A percentile compares a stretch with the other conserved stretches of the same genome.
phyloP scores from a whole-genome alignment of 2,888 invertebrate species.

The Sycophila texana region DNA sequence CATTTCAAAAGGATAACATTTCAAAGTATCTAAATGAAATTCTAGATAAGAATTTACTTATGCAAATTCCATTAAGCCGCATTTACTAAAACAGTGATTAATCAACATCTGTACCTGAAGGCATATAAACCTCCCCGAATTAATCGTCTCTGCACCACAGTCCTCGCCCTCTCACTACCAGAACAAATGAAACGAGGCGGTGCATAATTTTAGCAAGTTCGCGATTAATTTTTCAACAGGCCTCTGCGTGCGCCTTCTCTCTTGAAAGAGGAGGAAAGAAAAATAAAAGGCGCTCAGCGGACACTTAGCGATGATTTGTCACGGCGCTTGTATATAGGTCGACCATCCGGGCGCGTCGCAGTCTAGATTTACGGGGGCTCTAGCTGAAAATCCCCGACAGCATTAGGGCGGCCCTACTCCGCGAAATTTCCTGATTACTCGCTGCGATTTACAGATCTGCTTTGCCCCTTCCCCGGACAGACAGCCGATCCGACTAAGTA shows the following conservation, averaged over 20 bases:
- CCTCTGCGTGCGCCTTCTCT: not conserved
- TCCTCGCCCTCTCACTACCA: too few species aligned
- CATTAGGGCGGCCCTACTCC: slow-evolving; percentile 51
- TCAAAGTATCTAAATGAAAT: too few species aligned
- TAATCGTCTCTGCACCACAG: too few species aligned
- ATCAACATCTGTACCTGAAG: too few species aligned
- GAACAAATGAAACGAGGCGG: not conserved
- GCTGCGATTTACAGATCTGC: slow-evolving; percentile 53
- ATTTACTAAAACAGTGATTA: too few species aligned
- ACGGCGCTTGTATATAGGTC: not conserved
- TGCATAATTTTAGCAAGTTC: slow-evolving; percentile 2
- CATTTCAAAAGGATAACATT: too few species aligned
- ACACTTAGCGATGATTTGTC: slow-evolving; percentile 2
- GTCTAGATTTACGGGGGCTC: slow-evolving; percentile 45
- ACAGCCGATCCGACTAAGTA: slow-evolving; percentile 36
- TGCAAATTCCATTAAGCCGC: too few species aligned
- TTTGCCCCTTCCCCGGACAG: slow-evolving; percentile 25
- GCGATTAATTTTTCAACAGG: slow-evolving; percentile 23
- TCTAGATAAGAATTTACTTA: too few species aligned
- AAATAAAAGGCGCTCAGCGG: slow-evolving; percentile 1
- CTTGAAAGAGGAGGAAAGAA: not conserved
- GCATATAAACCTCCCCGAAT: too few species aligned
- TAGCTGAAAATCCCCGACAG: slow-evolving; percentile 44
- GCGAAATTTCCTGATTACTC: slow-evolving; percentile 56
- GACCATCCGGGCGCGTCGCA: slow-evolving; percentile 13